Percentiles rank a stretch among this genome's conserved stretches.
These are phyloP conservation scores for Pycnomerus fuliginosus DNA, from an alignment of 2,888 invertebrate species.

Conservation along the genomic window DNA sequence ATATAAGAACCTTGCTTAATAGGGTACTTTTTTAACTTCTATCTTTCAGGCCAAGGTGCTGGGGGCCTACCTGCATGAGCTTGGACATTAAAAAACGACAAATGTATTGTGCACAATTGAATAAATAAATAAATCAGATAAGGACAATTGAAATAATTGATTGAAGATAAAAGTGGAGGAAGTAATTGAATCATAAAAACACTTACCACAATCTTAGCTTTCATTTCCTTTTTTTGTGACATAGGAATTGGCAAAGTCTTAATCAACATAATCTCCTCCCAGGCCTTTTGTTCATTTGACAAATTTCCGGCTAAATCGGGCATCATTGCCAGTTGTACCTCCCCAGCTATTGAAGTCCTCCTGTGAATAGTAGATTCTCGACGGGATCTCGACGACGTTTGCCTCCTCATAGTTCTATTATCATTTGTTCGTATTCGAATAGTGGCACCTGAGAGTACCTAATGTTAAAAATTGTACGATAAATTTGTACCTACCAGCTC, in stretches of 20 bases:
- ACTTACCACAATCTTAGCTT: slow-evolving; percentile 73
- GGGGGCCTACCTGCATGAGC: too few species aligned
- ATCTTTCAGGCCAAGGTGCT: too few species aligned
- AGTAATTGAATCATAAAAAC: too few species aligned
- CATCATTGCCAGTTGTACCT: slow-evolving; percentile 75
- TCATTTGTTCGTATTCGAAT: slow-evolving; percentile 63
- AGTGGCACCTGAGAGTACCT: slow-evolving; percentile 56
- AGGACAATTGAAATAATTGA: too few species aligned
- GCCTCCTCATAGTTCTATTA: slow-evolving; percentile 64
- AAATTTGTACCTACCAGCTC: slow-evolving; percentile 60
- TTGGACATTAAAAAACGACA: too few species aligned
- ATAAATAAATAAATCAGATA: too few species aligned
- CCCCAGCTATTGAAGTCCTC: slow-evolving; percentile 57
- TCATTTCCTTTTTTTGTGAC: slow-evolving; percentile 78
- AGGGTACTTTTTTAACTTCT: too few species aligned
- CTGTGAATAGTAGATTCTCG: slow-evolving; percentile 57
- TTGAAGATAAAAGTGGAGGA: too few species aligned
- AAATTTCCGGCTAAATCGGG: slow-evolving; percentile 82
- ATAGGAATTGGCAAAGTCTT: slow-evolving; percentile 82
- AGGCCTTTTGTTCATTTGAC: slow-evolving; percentile 78
- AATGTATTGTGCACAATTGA: too few species aligned
- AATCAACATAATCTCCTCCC: slow-evolving; percentile 85
- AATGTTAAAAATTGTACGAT: not conserved
- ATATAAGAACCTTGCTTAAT: too few species aligned
- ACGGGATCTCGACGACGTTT: slow-evolving; percentile 56